These are phyloP conservation scores for Thymelicus acteon DNA, from an alignment of 2,888 invertebrate genomes.

Conservation along the genomic window DNA sequence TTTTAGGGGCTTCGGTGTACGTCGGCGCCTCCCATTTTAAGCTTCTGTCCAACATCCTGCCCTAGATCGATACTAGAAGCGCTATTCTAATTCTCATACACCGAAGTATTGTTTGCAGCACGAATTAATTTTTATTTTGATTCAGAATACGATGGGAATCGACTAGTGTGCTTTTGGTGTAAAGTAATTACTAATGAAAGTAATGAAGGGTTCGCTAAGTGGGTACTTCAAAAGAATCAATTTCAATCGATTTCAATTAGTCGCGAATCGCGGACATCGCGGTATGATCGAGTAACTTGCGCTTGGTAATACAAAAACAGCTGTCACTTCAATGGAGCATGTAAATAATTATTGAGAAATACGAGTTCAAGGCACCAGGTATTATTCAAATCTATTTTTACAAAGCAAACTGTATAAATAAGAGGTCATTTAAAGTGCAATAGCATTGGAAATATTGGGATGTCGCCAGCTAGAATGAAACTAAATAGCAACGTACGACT, in stretches of 20 bases:
- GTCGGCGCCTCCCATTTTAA: conserved; percentile 25
- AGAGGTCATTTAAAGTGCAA: conserved; percentile 24
- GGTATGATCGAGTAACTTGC: neutral
- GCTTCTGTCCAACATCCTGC: conserved; percentile 13
- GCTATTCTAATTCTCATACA: neutral
- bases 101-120: neutral
- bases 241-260: neutral
- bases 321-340: neutral
- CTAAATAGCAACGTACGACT: neutral
- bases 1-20: conserved; percentile 57
- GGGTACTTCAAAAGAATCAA: neutral
- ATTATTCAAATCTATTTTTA: conserved; percentile 12
- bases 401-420: neutral
- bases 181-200: neutral
- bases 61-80: conserved; percentile 21
- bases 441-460: conserved; percentile 23
- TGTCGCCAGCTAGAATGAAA: conserved; percentile 21
- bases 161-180: neutral
- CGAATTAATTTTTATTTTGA: neutral
- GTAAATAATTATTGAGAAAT: neutral
- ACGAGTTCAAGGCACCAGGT: conserved; percentile 11
- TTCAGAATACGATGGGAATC: neutral
- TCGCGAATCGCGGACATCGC: neutral
- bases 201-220: neutral
- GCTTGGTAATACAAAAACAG: neutral